Base-by-base conservation (phyloP, 2,888 invertebrate species). In the Pyrgus malvae region DNA sequence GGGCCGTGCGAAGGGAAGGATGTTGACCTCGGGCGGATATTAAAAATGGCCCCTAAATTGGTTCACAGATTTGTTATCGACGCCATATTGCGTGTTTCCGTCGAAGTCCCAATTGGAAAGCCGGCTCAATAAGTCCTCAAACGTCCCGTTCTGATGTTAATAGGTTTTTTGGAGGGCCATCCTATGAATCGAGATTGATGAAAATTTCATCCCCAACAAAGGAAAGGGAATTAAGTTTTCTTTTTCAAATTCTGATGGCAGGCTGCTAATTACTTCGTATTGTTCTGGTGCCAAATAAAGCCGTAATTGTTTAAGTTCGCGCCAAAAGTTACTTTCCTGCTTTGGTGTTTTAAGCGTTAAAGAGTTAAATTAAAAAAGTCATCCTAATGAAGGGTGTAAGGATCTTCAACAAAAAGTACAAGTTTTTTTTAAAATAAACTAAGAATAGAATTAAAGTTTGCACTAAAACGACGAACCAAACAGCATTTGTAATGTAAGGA, bases 21-120 rank as follows among this genome's bases (percentile, higher is more conserved):
- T 78, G 72, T 83, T 80, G 86, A 86, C 80, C 85, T 78, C 78
- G 57, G 63, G 67, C 83, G 89, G 85, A 86, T 85, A 86, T 86
- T 80, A 80, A 83, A 86, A 83, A 80, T 82, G 78, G 74, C 74
- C 80, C 78, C 79, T 74, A 75, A 83, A 85, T 83, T 82, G 82
- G 71, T 74, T 64, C 68, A 76, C 74, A 78, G 78, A 80, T 83
- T 79, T 74, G 74, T 76, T 78, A 79, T 81, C 78, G 66, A 55
- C 70, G 73, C 59, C 74, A 73, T 78, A 83, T 83, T 80, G 80
- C 75, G 70, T 69, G 69, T 74, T 81, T 81, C 82, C 79, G 61
- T 69, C 66, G 59, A 65, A 64, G 58, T 61, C 58, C 59, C 65
- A 64, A 67, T 69, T 64, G 67, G 59, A 48, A 55, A 60, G 61